Evolutionary conservation across 2,888 invertebrate species (phyloP), one percentile per base, ranked within the genome.

Genomic region (Agrotis segetum): DNA sequence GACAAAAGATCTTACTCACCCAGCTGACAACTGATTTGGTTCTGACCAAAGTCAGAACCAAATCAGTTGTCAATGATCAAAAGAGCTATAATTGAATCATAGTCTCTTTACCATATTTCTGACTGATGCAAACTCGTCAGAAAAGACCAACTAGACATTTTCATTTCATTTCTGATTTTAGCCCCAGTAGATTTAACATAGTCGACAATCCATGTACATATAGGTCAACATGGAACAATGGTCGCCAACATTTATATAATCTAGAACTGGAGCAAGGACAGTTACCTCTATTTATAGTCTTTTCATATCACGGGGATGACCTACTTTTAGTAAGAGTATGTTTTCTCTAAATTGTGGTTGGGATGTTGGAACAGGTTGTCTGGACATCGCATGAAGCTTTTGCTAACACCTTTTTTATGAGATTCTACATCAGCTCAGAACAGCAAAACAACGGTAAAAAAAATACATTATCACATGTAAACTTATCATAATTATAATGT

Each of bases 221-320:
- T 60, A 81, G 61, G 24, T 47, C 29, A 47, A 44, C 24, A 53
- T 21, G 65, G 79, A 52, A 79, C 65, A 79, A 68, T 74, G 79
- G 55, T 14, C 67, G 58, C 44, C 58, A 53, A 60, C 60, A 71
- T 77, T 78, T 62, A 70, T 46, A 56, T 40, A 58, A 77, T 77
- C 17, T 73, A 50, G 71, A 77, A 71, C 72, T 79, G 60, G 79
- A 82, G 60, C 83, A 74, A 53, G 79, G 83, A 65, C 74, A 59
- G 65, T 34, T 65, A 62, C 72, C 17, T 76, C 77, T 81, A 77
- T 77, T 64, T 64, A 77, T 81, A 81, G 60, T 47, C 50, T 53
- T 69, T 77, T 82, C 29, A 64, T 78, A 78, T 61, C 46, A 82
- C 58, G 50, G 74, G 73, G 65, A 72, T 65, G 74, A 73, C 79